phyloP scores from a whole-genome alignment of 2,797 vertebrate genomes.

The Lithobates sylvaticus region DNA sequence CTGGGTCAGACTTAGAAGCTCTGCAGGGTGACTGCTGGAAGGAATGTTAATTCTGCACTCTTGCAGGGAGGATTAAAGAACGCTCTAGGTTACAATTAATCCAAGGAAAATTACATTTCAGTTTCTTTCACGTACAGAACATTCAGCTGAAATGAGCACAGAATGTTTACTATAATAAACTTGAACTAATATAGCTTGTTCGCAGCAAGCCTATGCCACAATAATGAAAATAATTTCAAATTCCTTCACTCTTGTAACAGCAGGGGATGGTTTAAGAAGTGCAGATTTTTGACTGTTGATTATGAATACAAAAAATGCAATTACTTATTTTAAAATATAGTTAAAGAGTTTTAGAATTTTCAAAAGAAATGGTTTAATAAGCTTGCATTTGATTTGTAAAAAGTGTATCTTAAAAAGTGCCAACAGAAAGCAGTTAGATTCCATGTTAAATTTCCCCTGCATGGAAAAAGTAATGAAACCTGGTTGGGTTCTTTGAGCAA shows the following conservation, averaged over 20 bases:
- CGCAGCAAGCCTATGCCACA: not conserved
- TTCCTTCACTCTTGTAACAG: slow-evolving; percentile 31
- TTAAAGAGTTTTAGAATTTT: slow-evolving; percentile 11
- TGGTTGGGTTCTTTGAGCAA: too few species aligned
- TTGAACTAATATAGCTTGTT: slow-evolving; percentile 21
- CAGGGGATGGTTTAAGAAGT: slow-evolving; percentile 13
- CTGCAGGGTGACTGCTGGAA: slow-evolving; percentile 47
- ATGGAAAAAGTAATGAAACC: too few species aligned
- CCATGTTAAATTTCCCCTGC: too few species aligned
- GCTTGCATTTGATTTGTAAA: not conserved
- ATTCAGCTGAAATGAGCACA: slow-evolving; percentile 44
- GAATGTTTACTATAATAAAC: slow-evolving; percentile 39
- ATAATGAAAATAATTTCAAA: slow-evolving; percentile 39
- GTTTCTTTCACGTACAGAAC: slow-evolving; percentile 30
- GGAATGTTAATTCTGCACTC: slow-evolving; percentile 69
- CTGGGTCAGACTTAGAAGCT: slow-evolving; percentile 67
- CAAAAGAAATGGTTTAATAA: not conserved
- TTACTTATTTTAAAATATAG: slow-evolving; percentile 14
- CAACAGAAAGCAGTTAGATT: too few species aligned
- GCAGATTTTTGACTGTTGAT: slow-evolving; percentile 37
- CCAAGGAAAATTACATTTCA: slow-evolving; percentile 56
- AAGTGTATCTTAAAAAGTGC: too few species aligned
- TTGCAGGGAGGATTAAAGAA: slow-evolving; percentile 56
- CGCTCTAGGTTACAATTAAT: slow-evolving; percentile 61
- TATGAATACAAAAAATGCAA: not conserved